Evolutionary conservation across 1,140 invertebrate species (phyloP).

Genomic region (Tachypleus tridentatus): DNA sequence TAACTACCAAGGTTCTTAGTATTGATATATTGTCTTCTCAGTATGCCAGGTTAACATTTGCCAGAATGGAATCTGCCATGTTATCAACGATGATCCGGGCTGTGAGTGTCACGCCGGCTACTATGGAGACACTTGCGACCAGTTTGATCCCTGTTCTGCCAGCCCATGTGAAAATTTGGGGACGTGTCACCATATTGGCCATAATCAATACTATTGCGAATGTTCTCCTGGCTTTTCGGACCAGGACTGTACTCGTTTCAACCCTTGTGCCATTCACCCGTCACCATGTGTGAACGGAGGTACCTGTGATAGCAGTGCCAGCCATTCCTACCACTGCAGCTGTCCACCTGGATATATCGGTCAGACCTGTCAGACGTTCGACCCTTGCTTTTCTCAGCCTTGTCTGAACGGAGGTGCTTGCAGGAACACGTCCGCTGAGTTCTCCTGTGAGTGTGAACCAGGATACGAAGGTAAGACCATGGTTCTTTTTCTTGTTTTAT

Average conservation of each 20-base stretch:
- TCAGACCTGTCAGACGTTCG: slow-evolving; percentile 66
- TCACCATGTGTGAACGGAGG: slow-evolving; percentile 56
- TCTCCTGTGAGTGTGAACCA: slow-evolving; percentile 69
- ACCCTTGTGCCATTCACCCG: slow-evolving; percentile 46
- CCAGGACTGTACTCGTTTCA: slow-evolving; percentile 61
- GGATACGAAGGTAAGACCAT: slow-evolving; percentile 46
- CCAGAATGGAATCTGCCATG: slow-evolving; percentile 17
- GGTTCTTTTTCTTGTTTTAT: no score
- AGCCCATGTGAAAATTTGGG: slow-evolving; percentile 71
- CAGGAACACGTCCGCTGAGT: slow-evolving; percentile 48
- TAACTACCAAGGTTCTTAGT: background rate
- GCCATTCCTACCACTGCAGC: slow-evolving; percentile 62
- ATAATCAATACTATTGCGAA: slow-evolving; percentile 21
- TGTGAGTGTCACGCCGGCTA: slow-evolving; percentile 22
- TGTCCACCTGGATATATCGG: slow-evolving; percentile 37
- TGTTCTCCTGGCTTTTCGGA: slow-evolving; percentile 67
- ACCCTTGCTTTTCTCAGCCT: slow-evolving; percentile 83
- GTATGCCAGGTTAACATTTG: slow-evolving; percentile 20
- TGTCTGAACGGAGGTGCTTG: slow-evolving; percentile 83
- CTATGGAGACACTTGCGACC: slow-evolving; percentile 16
- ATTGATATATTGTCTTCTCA: slow-evolving; percentile 7
- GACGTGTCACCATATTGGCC: slow-evolving; percentile 24
- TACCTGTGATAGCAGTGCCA: slow-evolving; percentile 54
- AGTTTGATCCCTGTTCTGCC: slow-evolving; percentile 66
- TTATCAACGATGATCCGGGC: slow-evolving; percentile 19